A percentile compares a stretch with the other conserved stretches of the same genome.
phyloP scores from a whole-genome alignment of 1,140 invertebrate species.

The Drosophila orena region DNA sequence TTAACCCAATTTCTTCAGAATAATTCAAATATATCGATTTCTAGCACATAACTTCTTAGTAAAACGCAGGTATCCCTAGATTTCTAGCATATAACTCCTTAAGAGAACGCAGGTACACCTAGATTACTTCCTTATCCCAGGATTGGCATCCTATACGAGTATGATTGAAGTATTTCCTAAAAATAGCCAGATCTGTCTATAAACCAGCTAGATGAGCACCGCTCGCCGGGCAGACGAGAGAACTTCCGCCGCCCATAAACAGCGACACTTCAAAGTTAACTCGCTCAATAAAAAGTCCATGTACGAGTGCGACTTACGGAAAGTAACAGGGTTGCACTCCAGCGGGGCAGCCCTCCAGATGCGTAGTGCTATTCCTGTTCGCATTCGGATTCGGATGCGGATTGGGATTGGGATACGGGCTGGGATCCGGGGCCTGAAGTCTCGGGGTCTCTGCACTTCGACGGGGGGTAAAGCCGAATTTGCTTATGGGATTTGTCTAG shows the following conservation, averaged over 20 bases:
- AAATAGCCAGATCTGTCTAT: not conserved
- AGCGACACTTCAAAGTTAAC: slow-evolving; percentile 80
- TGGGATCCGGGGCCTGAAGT: slow-evolving; percentile 1
- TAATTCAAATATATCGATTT: not conserved
- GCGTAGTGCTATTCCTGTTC: not conserved
- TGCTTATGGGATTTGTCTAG: slow-evolving; percentile 65
- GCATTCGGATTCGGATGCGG: not conserved
- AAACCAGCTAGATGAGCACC: not conserved
- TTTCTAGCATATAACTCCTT: not conserved
- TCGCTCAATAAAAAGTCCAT: slow-evolving; percentile 76
- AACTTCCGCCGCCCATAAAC: slow-evolving; percentile 60
- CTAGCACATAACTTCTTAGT: not conserved
- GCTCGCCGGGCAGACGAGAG: slow-evolving; percentile 11
- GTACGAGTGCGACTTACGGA: slow-evolving; percentile 43
- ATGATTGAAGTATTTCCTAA: not conserved
- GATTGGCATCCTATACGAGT: too few species aligned
- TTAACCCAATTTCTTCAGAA: not conserved
- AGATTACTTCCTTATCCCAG: too few species aligned
- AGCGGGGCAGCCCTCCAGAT: slow-evolving; percentile 7
- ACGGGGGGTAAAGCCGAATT: slow-evolving; percentile 30
- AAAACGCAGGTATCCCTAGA: too few species aligned
- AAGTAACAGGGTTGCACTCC: slow-evolving; percentile 61
- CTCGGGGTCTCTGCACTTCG: slow-evolving; percentile 1
- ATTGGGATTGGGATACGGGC: not conserved
- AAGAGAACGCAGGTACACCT: too few species aligned